These are phyloP conservation scores for Tolmerus cingulatus DNA, from an alignment of 2,888 invertebrate species.

Conservation along the genomic window DNA sequence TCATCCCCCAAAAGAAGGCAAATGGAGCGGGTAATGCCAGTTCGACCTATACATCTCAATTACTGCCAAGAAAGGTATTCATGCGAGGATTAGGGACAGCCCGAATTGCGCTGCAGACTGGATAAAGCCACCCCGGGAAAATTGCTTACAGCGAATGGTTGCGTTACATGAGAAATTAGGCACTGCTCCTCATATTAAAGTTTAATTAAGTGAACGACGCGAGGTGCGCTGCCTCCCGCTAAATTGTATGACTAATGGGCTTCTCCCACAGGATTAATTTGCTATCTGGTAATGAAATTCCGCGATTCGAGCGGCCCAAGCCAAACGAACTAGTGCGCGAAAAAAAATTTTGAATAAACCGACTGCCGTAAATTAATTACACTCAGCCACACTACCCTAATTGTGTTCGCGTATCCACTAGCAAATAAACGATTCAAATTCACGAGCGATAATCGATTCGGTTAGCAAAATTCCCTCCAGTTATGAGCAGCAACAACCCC, in stretches of 20 bases:
- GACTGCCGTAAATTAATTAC: background rate
- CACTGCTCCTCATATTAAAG: background rate
- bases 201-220: conserved; percentile 7
- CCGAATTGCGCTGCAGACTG: conserved; percentile 25
- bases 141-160: conserved; percentile 19
- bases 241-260: background rate
- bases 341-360: background rate
- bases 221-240: background rate
- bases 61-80: conserved; percentile 36
- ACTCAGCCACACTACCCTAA: background rate
- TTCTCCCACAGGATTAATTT: background rate
- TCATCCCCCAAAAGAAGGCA: background rate
- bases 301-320: background rate
- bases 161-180: conserved; percentile 13
- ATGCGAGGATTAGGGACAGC: conserved; percentile 36
- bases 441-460: background rate
- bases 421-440: background rate
- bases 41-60: conserved; percentile 39
- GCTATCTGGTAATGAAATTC: background rate
- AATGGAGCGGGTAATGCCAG: conserved; percentile 32
- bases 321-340: background rate
- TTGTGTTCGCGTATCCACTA: background rate
- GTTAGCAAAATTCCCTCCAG: background rate
- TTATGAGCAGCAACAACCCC: background rate
- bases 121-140: background rate